A percentile compares a stretch with the other conserved stretches of the same genome.
phyloP scores from a whole-genome alignment of 2,797 vertebrate genomes.

The Schizopygopsis malacanthus region DNA sequence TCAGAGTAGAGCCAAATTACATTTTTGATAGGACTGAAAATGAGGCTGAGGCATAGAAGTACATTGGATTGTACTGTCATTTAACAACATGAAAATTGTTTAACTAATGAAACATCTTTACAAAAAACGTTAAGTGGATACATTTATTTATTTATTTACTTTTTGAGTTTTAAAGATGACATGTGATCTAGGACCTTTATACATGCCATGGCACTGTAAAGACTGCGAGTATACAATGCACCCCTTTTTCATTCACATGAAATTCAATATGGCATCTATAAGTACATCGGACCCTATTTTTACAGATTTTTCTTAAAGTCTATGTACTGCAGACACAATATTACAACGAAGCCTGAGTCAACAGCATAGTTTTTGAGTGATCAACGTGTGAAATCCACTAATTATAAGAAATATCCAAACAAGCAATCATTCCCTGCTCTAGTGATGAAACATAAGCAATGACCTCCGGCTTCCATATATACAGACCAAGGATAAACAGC shows the following conservation, averaged over 20 bases:
- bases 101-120: neutral
- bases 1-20: neutral
- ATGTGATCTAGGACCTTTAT: neutral
- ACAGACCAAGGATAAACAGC: constrained; percentile 30
- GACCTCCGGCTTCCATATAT: neutral
- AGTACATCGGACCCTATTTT: neutral
- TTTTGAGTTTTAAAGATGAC: neutral
- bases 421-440: constrained; percentile 9
- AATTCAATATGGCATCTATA: neutral
- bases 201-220: neutral
- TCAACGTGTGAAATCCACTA: neutral
- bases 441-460: constrained; percentile 2
- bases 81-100: neutral
- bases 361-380: neutral
- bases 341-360: neutral
- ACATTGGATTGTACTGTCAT: neutral
- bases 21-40: neutral
- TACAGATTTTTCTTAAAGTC: neutral
- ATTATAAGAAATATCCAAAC: neutral
- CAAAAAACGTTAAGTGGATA: neutral
- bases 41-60: neutral
- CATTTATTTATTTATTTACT: too few species aligned
- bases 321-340: neutral
- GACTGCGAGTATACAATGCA: neutral
- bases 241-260: neutral